Base-by-base conservation (phyloP, 1,140 invertebrate species). In the Melitaea cinxia region DNA sequence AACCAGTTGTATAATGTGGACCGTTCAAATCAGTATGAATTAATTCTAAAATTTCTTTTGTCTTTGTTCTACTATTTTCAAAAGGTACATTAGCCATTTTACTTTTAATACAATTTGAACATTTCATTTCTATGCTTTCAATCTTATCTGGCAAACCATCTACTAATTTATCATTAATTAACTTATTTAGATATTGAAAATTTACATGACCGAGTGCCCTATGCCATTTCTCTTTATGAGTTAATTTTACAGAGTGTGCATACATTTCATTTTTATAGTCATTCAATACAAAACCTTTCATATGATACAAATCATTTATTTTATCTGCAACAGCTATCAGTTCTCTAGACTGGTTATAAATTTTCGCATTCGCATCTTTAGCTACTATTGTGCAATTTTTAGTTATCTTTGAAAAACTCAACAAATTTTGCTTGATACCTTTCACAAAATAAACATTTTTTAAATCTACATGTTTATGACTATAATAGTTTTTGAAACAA, bases 71-170 rank as follows among this genome's bases (percentile, higher is more conserved):
- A 69, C 80, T 82, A 72, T 89, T 88, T 68, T 85, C 35, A 80
- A 89, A 88, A 54, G 81, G 80, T 74, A 88, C 54, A 68, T 77
- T 75, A 55, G 5, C 0, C 69, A 80, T 78, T 73, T 78, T 75
- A 55, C 62, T 80, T 72, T 77, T 0, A 69, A 77, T 75, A 72
- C 75, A 77, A 65, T 61, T 80, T 21, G 65, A 55, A 75, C 68
- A 75, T 47, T 77, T 74, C 62, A 75, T 68, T 61, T 75, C 56
- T 1, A 6, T 67, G 17, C 4, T 69, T 77, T 87, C 84, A 61
- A 75, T 75, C 50, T 82, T 73, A 57, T 73, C 65, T 49, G 73
- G 75, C 68, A 75, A 73, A 62, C 75, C 73, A 3, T 73, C 53
- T 28, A 80, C 52, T 75, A 72, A 71, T 68, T n/a, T n/a, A n/a